These are phyloP conservation scores for Callimorpha dominula DNA, from an alignment of 2,888 invertebrate species.

Conservation along the genomic window DNA sequence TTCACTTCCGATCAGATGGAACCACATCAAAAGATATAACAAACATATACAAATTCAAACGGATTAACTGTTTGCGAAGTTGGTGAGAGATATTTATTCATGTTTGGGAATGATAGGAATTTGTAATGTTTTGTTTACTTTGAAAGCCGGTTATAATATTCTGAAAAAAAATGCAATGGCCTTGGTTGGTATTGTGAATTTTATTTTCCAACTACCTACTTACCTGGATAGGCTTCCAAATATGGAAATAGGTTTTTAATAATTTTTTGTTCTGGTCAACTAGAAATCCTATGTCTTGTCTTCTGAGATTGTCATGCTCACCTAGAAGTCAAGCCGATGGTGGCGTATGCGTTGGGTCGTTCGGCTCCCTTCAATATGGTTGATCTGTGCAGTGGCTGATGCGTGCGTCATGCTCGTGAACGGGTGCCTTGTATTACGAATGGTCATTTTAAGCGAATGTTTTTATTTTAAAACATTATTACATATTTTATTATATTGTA, in stretches of 20 bases:
- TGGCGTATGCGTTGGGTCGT: too few relatives aligned
- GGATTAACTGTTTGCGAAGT: constrained; percentile 47
- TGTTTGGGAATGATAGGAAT: constrained; percentile 4
- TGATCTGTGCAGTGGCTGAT: too few relatives aligned
- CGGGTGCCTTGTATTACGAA: too few relatives aligned
- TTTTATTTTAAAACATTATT: too few relatives aligned
- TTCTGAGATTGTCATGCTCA: too few relatives aligned
- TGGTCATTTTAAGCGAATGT: too few relatives aligned
- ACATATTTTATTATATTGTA: too few relatives aligned
- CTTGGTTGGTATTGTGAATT: neutral
- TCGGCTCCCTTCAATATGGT: too few relatives aligned
- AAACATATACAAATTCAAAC: constrained; percentile 47
- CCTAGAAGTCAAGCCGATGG: too few relatives aligned
- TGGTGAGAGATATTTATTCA: constrained; percentile 28
- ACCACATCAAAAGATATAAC: constrained; percentile 58
- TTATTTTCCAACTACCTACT: neutral
- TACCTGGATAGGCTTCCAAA: neutral
- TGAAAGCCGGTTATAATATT: neutral
- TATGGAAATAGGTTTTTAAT: neutral
- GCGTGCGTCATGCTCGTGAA: too few relatives aligned
- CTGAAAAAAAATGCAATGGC: neutral
- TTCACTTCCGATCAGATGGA: constrained; percentile 55
- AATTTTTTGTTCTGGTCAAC: neutral
- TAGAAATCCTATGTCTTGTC: too few relatives aligned
- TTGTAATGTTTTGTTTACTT: constrained; percentile 11